A percentile compares a stretch with the other conserved stretches of the same genome.
Evolutionary conservation across 1,140 invertebrate species (phyloP).

Genomic region (Sycobia sp.): DNA sequence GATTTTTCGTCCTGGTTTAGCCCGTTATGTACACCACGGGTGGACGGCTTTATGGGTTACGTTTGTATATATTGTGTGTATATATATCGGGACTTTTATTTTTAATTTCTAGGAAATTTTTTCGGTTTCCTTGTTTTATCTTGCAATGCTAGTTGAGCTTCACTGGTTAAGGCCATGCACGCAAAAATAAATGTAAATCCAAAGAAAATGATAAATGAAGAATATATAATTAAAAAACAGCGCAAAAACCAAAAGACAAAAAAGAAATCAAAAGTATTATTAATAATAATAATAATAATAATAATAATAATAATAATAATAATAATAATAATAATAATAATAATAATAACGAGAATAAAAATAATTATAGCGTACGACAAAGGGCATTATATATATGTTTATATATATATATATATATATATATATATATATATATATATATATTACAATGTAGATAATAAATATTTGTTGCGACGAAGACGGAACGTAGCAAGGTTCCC

Average conservation of each 20-base stretch:
- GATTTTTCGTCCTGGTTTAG: constrained; percentile 6
- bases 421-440: too few species aligned
- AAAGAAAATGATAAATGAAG: too few species aligned
- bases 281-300: too few species aligned
- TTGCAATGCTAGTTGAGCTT: constrained; percentile 9
- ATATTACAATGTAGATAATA: constrained; percentile 24
- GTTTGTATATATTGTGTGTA: background rate
- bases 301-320: too few species aligned
- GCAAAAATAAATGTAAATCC: background rate
- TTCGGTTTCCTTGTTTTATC: too few species aligned
- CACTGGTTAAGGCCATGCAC: constrained; percentile 20
- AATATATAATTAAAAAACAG: too few species aligned
- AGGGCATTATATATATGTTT: too few species aligned
- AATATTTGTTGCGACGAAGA: constrained; percentile 58
- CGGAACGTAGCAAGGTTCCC: constrained; percentile 64
- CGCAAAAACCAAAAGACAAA: too few species aligned
- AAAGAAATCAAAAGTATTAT: too few species aligned
- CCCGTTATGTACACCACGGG: background rate
- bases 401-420: too few species aligned
- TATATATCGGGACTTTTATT: background rate
- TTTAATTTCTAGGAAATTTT: constrained; percentile 3
- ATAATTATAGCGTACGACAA: constrained; percentile 8
- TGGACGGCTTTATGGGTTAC: background rate
- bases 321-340: too few species aligned
- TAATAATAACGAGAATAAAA: constrained; percentile 5